These are phyloP conservation scores for Phylloscopus collybita DNA, from an alignment of 2,797 vertebrate species.

Conservation along the genomic window DNA sequence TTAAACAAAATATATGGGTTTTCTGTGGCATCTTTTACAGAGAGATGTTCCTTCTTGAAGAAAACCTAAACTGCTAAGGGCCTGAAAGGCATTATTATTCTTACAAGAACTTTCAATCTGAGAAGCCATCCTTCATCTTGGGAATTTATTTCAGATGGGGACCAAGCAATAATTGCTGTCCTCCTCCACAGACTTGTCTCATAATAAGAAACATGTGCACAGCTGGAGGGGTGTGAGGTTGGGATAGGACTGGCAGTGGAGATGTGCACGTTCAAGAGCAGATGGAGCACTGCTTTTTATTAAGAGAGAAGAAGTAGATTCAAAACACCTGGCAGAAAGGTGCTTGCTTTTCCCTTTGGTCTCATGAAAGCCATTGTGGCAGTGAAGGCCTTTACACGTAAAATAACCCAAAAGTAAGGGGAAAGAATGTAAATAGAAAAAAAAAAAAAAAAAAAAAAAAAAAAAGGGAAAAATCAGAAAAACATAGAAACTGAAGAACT, in stretches of 20 bases:
- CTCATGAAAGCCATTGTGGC: not conserved
- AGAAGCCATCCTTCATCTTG: slow-evolving; percentile 57
- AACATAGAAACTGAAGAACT: not conserved
- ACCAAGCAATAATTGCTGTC: not conserved
- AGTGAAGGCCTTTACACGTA: not conserved
- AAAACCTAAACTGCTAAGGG: slow-evolving; percentile 19
- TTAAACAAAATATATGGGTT: not conserved
- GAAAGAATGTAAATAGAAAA: not conserved
- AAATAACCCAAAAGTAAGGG: not conserved
- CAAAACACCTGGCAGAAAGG: slow-evolving; percentile 67
- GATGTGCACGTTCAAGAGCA: slow-evolving; percentile 45
- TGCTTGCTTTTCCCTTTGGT: slow-evolving; percentile 6
- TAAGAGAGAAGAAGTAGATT: slow-evolving; percentile 56
- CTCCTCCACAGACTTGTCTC: slow-evolving; percentile 19
- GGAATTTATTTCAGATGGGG: slow-evolving; percentile 61
- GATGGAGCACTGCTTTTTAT: slow-evolving; percentile 62
- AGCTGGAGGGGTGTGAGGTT: slow-evolving; percentile 32
- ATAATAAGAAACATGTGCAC: slow-evolving; percentile 50
- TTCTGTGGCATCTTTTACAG: not conserved
- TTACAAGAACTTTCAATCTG: slow-evolving; percentile 41
- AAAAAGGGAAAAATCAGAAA: not conserved
- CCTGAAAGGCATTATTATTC: slow-evolving; percentile 48
- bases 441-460: not conserved
- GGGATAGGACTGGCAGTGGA: not conserved
- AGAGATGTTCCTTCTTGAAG: not conserved